A percentile compares a stretch with the other conserved stretches of the same genome.
phyloP scores from a whole-genome alignment of 1,140 invertebrate genomes.

The Bombus confusus region DNA sequence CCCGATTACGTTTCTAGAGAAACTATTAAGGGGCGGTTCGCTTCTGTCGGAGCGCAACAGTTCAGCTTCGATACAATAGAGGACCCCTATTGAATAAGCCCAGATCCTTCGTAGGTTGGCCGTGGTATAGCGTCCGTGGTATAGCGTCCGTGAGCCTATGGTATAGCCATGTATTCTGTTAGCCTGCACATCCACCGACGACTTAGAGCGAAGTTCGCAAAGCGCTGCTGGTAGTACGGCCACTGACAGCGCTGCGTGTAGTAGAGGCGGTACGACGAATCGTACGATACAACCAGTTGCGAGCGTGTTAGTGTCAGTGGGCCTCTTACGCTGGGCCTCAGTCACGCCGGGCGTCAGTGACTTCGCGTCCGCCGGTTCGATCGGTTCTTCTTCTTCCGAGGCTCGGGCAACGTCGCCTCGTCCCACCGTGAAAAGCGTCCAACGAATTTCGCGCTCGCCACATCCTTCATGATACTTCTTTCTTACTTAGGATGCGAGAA shows the following conservation, averaged over 20 bases:
- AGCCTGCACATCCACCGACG: conserved; percentile 1
- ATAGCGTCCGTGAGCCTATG: too few relatives aligned
- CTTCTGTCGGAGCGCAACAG: conserved; percentile 60
- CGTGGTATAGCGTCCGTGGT: neutral
- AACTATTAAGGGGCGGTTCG: conserved; percentile 72
- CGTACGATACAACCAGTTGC: conserved; percentile 39
- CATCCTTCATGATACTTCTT: neutral
- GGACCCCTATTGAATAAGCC: conserved; percentile 70
- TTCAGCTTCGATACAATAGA: conserved; percentile 69
- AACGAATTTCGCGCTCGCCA: neutral
- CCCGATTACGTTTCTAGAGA: conserved; percentile 67
- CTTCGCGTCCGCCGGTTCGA: conserved; percentile 80
- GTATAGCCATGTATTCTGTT: conserved; percentile 63
- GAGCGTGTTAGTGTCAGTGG: conserved; percentile 59
- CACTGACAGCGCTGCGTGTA: conserved; percentile 55
- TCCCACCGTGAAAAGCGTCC: neutral
- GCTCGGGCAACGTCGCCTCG: conserved; percentile 36
- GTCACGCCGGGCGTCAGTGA: conserved; percentile 80
- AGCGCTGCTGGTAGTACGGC: conserved; percentile 43
- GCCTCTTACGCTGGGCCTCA: conserved; percentile 78
- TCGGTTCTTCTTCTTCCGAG: conserved; percentile 71
- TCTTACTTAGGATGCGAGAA: neutral
- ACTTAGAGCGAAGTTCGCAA: conserved; percentile 52
- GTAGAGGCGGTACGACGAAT: conserved; percentile 56
- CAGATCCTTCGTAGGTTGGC: conserved; percentile 53